Percentiles rank a stretch among this genome's conserved stretches.
These are phyloP conservation scores for Callinectes sapidus DNA, from an alignment of 2,888 invertebrate species.

Conservation along the genomic window DNA sequence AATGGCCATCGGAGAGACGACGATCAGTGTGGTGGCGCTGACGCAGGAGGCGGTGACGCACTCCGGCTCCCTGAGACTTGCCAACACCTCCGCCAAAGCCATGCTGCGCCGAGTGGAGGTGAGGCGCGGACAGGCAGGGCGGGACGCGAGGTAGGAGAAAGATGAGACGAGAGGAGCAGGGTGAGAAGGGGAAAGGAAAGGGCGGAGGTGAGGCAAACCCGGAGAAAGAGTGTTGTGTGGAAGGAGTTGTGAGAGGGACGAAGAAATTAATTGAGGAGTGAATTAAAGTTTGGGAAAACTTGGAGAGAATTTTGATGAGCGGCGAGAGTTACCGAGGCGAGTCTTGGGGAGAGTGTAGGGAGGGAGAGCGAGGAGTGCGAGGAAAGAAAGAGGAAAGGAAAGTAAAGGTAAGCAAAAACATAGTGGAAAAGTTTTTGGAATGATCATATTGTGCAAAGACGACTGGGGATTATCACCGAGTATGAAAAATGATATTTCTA, in stretches of 20 bases:
- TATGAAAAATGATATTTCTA: background rate
- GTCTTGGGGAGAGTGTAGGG: background rate
- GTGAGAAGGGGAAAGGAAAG: background rate
- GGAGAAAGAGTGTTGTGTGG: constrained; percentile 16
- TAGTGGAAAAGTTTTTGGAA: background rate
- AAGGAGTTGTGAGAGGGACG: background rate
- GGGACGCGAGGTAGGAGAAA: background rate
- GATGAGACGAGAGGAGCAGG: background rate
- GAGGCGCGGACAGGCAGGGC: background rate
- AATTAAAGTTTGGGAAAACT: constrained; percentile 12
- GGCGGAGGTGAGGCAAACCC: background rate
- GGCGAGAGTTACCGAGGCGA: constrained; percentile 8
- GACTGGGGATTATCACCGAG: background rate
- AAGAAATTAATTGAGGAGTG: background rate
- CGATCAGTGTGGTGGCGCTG: constrained; percentile 67
- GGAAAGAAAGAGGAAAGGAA: background rate
- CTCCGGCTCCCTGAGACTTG: constrained; percentile 66
- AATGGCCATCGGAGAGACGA: constrained; percentile 53
- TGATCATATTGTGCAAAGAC: background rate
- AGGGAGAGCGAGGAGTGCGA: background rate
- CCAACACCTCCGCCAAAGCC: constrained; percentile 44
- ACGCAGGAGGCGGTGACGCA: constrained; percentile 68
- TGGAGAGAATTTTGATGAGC: constrained; percentile 36
- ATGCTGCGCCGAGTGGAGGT: constrained; percentile 44
- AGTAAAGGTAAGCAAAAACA: background rate